Evolutionary conservation across 2,113 vertebrate species (phyloP).

Genomic region (Rhinopithecus roxellana): DNA sequence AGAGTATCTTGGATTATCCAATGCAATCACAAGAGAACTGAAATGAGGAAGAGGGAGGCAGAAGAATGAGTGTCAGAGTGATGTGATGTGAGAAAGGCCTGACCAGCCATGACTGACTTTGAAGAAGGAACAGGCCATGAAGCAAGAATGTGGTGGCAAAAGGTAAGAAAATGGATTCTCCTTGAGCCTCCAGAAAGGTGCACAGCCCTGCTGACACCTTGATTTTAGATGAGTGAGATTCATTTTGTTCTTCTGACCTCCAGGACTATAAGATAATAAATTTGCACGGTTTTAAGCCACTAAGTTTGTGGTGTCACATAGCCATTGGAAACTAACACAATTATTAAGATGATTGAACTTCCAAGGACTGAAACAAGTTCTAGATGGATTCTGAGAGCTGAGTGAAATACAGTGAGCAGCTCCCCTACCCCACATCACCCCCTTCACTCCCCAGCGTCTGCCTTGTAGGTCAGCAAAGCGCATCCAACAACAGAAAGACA

Average conservation of each 20-base stretch:
- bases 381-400: background rate
- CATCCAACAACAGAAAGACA: background rate
- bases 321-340: background rate
- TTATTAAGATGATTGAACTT: conserved; percentile 5
- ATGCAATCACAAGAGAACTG: background rate
- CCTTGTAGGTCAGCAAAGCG: background rate
- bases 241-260: background rate
- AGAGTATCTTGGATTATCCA: background rate
- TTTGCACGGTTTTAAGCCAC: background rate
- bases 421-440: background rate
- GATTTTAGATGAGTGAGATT: background rate
- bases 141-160: background rate
- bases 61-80: background rate
- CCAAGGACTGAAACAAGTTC: background rate
- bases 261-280: background rate
- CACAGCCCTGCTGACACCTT: background rate
- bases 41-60: background rate
- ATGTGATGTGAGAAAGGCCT: background rate
- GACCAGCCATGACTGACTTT: background rate
- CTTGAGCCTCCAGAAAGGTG: background rate
- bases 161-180: background rate
- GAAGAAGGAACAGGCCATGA: background rate
- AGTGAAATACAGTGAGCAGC: background rate
- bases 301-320: background rate
- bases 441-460: background rate